Evolutionary conservation across 2,113 vertebrate species (phyloP), one percentile per base, ranked within the genome.

Genomic region (Rissa tridactyla): DNA sequence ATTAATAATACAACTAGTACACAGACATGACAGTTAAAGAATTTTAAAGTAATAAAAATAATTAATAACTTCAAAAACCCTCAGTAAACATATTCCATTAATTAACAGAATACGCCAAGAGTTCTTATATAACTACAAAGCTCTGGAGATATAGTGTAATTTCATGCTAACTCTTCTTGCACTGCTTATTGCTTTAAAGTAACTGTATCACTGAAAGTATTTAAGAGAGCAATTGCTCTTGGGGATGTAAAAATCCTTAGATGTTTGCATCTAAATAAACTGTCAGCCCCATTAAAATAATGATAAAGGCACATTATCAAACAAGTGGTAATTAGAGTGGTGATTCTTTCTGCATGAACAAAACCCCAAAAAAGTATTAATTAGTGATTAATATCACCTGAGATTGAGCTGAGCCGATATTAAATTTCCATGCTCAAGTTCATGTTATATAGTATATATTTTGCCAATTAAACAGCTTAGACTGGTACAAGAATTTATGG

Each of bases 221-320:
- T 98, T 97, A 98, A 97, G 97, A 97, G 94, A 98, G 61, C 94
- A 96, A 96, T 96, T 96, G 92, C 95, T 97, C 88, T 71, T 91
- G 92, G 97, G 96, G 73, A 95, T 90, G 87, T 88, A 96, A 98
- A 98, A 97, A 96, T 81, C 95, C 95, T 97, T 91, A 97, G 95
- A 97, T 91, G 91, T 96, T 96, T 97, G 94, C 93, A 95, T 96
- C 91, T 96, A 98, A 98, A 98, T 98, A 98, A 98, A 97, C 91
- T 88, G 88, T 88, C 71, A 84, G 81, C 22, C n/a, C 92, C 89
- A 95, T 97, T 96, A 98, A 98, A 97, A 94, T 21, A 87, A 94
- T 98, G 97, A 97, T 97, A 97, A 98, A 97, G 89, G 85, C 86
- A 92, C 72, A 97, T 97, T 98, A 98, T 97, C 98, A 98, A 97